Evolutionary conservation across 2,113 vertebrate genomes (phyloP).

Genomic region (Alouatta palliata): DNA sequence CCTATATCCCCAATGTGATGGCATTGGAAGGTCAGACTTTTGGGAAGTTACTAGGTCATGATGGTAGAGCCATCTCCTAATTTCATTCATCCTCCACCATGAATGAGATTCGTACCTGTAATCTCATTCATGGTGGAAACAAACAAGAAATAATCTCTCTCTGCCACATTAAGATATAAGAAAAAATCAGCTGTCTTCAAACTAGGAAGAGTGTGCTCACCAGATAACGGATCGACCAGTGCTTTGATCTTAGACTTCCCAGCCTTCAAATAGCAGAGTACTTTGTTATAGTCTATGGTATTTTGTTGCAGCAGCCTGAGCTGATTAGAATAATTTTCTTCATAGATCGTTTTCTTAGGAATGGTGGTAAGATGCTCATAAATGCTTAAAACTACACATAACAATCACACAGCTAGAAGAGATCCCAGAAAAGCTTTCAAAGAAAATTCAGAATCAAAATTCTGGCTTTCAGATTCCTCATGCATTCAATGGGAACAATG

Average conservation of each 20-base stretch:
- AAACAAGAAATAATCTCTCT: neutral
- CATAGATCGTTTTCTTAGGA: neutral
- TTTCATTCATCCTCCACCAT: too few relatives aligned
- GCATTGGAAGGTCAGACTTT: neutral
- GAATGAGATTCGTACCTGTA: neutral
- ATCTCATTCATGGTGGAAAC: too few relatives aligned
- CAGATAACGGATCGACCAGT: neutral
- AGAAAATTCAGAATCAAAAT: constrained; percentile 22
- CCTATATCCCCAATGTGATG: neutral
- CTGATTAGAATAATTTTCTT: neutral
- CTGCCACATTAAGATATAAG: neutral
- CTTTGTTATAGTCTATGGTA: too few relatives aligned
- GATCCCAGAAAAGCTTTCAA: neutral
- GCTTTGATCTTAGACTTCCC: neutral
- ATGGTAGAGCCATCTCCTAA: neutral
- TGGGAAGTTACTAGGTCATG: neutral
- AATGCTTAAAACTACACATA: neutral
- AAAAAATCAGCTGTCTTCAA: neutral
- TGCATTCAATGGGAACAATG: neutral
- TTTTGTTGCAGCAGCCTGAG: neutral
- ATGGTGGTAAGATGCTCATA: neutral
- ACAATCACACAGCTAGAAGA: neutral
- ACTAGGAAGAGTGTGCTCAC: neutral
- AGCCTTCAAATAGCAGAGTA: neutral
- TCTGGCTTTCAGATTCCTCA: neutral